A percentile compares a stretch with the other conserved stretches of the same genome.
Evolutionary conservation across 2,113 vertebrate genomes (phyloP).

Genomic region (Podarcis muralis): DNA sequence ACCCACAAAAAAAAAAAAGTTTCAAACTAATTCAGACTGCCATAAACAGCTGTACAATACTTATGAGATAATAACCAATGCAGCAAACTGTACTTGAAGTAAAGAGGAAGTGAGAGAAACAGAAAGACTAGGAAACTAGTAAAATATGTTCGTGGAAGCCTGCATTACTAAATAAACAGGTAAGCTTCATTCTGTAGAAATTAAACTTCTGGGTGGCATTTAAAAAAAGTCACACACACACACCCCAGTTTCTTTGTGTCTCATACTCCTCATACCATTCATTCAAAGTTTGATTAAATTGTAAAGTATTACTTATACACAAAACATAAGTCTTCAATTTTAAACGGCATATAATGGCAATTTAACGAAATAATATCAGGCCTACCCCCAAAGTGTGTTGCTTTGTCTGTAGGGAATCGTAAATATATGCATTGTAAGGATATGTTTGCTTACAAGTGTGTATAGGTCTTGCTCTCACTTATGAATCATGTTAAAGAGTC

Average conservation of each 20-base stretch:
- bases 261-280: slow-evolving; percentile 1
- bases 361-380: background rate
- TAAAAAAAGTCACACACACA: background rate
- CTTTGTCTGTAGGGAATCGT: background rate
- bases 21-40: background rate
- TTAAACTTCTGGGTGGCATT: slow-evolving; percentile 21
- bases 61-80: background rate
- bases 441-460: background rate
- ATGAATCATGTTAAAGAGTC: background rate
- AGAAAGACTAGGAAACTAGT: background rate
- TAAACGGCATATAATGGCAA: background rate
- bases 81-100: background rate
- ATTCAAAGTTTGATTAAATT: background rate
- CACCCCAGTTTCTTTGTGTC: background rate
- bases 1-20: background rate
- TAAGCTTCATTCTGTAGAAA: slow-evolving; percentile 1
- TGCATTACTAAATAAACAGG: background rate
- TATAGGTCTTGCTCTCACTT: background rate
- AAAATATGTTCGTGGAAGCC: slow-evolving; percentile 1
- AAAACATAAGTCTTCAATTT: background rate
- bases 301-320: background rate
- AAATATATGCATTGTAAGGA: background rate
- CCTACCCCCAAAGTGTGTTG: background rate
- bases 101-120: background rate
- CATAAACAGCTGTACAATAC: background rate